Conservation (phyloP, 2,888 invertebrate genomes). For the Lasiommata megera region DNA sequence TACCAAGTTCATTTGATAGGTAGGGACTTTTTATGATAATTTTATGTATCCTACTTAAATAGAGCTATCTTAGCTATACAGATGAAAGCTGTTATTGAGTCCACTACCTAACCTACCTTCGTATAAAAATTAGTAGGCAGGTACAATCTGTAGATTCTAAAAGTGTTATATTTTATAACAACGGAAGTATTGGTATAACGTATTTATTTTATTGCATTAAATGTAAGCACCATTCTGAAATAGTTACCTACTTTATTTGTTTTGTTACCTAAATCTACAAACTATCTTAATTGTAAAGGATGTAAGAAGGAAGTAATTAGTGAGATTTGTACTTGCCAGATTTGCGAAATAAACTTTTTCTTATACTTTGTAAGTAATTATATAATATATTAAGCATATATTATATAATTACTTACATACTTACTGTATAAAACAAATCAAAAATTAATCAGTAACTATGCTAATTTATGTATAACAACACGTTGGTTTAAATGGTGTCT, state of each 20-base stretch:
- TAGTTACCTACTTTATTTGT: too few relatives aligned
- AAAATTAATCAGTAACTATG: not conserved
- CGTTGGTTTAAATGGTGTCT: too few relatives aligned
- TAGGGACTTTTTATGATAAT: too few relatives aligned
- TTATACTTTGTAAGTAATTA: too few relatives aligned
- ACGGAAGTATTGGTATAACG: not conserved
- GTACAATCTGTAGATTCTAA: not conserved
- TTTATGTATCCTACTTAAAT: too few relatives aligned
- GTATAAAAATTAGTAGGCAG: not conserved
- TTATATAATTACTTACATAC: not conserved
- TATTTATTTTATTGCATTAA: not conserved
- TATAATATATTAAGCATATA: not conserved
- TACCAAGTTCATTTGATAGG: too few relatives aligned
- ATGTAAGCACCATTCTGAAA: conserved; percentile 14
- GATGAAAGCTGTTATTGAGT: too few relatives aligned
- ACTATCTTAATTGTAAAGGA: not conserved
- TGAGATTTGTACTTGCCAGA: conserved; percentile 50
- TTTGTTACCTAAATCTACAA: not conserved
- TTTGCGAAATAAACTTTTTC: conserved; percentile 33
- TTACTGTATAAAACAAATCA: not conserved
- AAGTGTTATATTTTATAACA: not conserved
- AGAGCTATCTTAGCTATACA: too few relatives aligned
- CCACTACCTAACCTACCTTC: too few relatives aligned
- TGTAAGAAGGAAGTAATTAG: conserved; percentile 11
- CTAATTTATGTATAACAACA: too few relatives aligned